These are phyloP conservation scores for Darevskia mixta DNA, from an alignment of 2,797 vertebrate species.

Conservation along the genomic window DNA sequence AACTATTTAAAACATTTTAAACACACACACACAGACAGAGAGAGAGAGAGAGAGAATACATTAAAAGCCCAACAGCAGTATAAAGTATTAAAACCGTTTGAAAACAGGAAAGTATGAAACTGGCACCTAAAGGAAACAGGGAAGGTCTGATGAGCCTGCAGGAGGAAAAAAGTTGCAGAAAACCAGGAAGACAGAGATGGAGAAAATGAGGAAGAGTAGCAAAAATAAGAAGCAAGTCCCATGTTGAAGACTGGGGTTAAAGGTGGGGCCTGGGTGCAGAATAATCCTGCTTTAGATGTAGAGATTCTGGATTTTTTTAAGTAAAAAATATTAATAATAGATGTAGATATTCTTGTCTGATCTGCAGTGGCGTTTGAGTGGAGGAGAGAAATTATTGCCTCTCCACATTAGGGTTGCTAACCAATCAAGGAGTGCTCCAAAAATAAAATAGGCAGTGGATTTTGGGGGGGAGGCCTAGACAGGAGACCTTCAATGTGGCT, in stretches of 20 bases:
- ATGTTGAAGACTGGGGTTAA: neutral
- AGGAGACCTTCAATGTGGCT: no score
- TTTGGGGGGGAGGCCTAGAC: no score
- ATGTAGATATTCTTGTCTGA: neutral
- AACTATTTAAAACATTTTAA: conserved; percentile 23
- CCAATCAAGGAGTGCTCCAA: neutral
- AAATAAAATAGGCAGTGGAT: no score
- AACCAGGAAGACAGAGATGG: neutral
- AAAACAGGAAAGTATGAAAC: neutral
- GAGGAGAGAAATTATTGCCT: neutral
- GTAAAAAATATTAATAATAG: no score
- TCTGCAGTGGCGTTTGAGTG: neutral
- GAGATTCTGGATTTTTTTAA: no score
- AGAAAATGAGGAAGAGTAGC: neutral
- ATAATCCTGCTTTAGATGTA: neutral
- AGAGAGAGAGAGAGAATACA: neutral
- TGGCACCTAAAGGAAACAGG: neutral
- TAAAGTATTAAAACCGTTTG: conserved; percentile 17
- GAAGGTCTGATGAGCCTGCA: neutral
- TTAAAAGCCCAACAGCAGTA: neutral
- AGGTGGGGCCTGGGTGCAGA: neutral
- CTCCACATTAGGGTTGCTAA: no score
- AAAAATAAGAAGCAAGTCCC: neutral
- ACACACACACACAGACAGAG: neutral
- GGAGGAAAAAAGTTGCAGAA: neutral